Percentiles rank a stretch among this genome's conserved stretches.
phyloP scores from a whole-genome alignment of 2,113 vertebrate species.

The Saimiri boliviensis region DNA sequence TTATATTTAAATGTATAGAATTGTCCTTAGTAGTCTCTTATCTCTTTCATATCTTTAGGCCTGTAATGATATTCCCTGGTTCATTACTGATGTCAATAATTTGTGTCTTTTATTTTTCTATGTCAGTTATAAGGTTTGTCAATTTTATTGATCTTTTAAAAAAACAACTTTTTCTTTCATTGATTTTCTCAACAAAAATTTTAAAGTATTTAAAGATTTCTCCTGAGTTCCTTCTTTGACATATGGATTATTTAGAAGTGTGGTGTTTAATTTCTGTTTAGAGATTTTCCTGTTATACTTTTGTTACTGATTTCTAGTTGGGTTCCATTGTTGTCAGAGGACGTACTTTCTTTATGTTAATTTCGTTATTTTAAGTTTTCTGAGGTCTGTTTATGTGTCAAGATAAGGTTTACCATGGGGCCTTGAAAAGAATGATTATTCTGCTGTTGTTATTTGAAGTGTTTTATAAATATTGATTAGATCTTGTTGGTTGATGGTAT shows the following conservation, averaged over 20 bases:
- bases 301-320: background rate
- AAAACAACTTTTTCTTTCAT: background rate
- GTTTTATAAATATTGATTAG: background rate
- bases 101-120: background rate
- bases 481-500: background rate
- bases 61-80: background rate
- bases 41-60: background rate
- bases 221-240: background rate
- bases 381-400: background rate
- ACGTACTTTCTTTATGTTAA: background rate
- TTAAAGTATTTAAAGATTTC: background rate
- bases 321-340: background rate
- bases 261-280: background rate
- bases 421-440: background rate
- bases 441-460: background rate
- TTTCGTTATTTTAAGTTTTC: background rate
- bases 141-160: background rate
- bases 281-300: background rate
- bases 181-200: background rate
- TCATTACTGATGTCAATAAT: background rate
- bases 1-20: background rate
- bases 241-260: background rate
- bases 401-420: background rate
- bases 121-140: background rate
- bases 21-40: background rate